Percentiles rank a stretch among this genome's conserved stretches.
These are phyloP conservation scores for Drosophila nigromelanica DNA, from an alignment of 1,140 invertebrate genomes.

Conservation along the genomic window DNA sequence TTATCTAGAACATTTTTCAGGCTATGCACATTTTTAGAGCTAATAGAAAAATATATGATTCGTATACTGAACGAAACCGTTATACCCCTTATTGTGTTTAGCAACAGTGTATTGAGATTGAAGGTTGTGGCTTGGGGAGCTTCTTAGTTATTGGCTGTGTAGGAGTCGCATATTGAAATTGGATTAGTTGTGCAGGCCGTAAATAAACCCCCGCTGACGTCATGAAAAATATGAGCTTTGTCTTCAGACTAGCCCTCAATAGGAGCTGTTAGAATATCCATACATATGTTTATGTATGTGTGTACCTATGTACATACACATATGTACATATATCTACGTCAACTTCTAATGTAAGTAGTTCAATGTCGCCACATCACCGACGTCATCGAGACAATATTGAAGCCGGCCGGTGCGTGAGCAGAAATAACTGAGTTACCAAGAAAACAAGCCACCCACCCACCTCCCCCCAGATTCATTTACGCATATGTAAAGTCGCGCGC, in stretches of 20 bases:
- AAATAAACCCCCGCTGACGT: slow-evolving; percentile 26
- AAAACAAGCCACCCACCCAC: background rate
- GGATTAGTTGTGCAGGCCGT: slow-evolving; percentile 12
- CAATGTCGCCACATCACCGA: slow-evolving; percentile 63
- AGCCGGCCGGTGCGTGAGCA: slow-evolving; percentile 56
- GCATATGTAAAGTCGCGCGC: background rate
- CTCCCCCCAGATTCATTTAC: background rate
- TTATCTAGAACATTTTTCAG: no score
- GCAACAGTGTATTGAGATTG: no score
- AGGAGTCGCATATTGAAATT: slow-evolving; percentile 8
- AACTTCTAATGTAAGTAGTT: slow-evolving; percentile 56
- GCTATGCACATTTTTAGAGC: no score
- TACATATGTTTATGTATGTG: slow-evolving; percentile 1
- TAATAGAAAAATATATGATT: no score
- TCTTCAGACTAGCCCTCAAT: background rate
- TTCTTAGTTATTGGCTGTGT: background rate
- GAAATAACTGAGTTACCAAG: no score
- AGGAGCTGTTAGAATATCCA: background rate
- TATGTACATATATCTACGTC: background rate
- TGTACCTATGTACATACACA: background rate
- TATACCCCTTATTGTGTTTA: no score
- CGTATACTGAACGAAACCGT: no score
- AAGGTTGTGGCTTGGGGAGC: slow-evolving; percentile 2
- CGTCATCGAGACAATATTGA: slow-evolving; percentile 45
- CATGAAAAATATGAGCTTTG: slow-evolving; percentile 10